Base-by-base conservation (phyloP, 1,140 invertebrate species). In the Saccostrea echinata region DNA sequence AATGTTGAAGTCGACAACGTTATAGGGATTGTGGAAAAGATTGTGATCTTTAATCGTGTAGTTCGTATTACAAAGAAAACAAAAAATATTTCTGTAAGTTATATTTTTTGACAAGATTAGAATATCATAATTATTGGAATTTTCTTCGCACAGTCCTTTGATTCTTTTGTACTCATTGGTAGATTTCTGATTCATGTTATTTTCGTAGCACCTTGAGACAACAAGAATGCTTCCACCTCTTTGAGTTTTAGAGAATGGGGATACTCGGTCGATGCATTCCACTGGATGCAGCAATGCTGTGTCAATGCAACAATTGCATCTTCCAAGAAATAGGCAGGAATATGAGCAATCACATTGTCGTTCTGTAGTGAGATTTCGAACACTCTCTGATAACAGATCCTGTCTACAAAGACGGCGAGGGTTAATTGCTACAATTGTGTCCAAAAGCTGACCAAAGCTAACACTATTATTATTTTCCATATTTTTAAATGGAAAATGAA, bases 11-110 rank as follows among this genome's bases (percentile, higher is more conserved):
- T 71, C 64, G 12, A 71, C 11, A 24, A 30, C 13, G 11, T 71
- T 30, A 30, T 27, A 71, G 13, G 24, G 24, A 27, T 71, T 13
- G 27, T 71, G 24, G 11, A 27, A 13, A 24, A 71, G 27, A 71
- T 3, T 27, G 24, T 71, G 21, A 71, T 71, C 24, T 71, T 71
- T 24, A 27, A 13, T 71, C 2, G 64, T 71, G 13, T 30, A 71
- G 24, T 71, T 33, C n/a, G 24, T 71, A 71, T 30, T 71, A 71
- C 64, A 71, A 13, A 71, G 64, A 71, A n/a, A n/a, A n/a, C n/a
- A 30, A 71, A 71, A 71, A 71, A 71, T 71, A 13, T 71, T 71
- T 71, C 24, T 71, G 27, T 71, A 71, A 24, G 64, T 71, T 30
- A 71, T 30, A 3, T 71, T 71, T 6, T 30, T 30, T 13, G 64